Evolutionary conservation across 2,113 vertebrate species (phyloP), one percentile per base, ranked within the genome.

Genomic region (Chitala chitala): DNA sequence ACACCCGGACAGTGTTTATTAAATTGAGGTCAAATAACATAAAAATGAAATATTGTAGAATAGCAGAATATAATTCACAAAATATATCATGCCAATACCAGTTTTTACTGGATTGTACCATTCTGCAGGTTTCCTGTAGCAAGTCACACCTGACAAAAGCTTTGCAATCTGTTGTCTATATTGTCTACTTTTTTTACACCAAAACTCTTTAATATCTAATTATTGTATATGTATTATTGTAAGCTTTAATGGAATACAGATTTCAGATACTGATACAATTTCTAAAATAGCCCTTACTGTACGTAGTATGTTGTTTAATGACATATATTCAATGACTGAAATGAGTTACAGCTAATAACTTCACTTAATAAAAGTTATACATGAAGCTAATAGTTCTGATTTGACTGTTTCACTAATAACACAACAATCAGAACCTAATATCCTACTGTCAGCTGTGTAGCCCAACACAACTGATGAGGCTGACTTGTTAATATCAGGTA

Each of bases 261-360:
- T 81, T 80, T 82, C 78, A 82, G 80, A 89, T 84, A 87, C 82
- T 85, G 82, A 82, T 76, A 87, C 71, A 85, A 80, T 80, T 81
- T 81, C 85, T 72, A 75, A 80, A 87, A 79, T 91, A 91, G 90
- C 90, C 90, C 90, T 91, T 91, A 81, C 78, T 88, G 83, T 88
- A 84, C 86, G 84, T 83, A 70, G 69, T 69, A 77, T 65, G 66
- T 75, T 10, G 3, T 50, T 72, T 55, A 42, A 59, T 55, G 36
- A 51, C 29, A 59, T 69, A 59, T 50, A 12, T 42, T 36, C 20
- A 51, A 40, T 64, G 31, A 42, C 26, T 53, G 26, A 61, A 73
- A 55, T 48, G 38, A 59, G 24, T 58, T 46, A 72, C 8, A 46
- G 69, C 53, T 56, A 55, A 51, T 40, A 55, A 55, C 29, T 53